Evolutionary conservation across 2,113 vertebrate species (phyloP).

Genomic region (Spizaetus ornatus): DNA sequence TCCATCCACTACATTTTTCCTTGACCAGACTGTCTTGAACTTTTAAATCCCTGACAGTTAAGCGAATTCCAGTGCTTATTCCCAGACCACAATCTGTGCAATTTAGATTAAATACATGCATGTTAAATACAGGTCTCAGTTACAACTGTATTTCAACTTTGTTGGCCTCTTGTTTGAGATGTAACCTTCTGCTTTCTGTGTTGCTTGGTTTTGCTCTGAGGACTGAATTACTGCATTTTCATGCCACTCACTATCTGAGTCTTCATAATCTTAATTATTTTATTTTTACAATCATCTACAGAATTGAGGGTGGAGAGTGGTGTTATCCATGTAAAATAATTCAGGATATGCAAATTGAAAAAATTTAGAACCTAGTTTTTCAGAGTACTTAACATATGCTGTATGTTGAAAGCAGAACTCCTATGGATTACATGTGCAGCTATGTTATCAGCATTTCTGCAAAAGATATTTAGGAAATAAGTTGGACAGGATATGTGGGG

Average conservation of each 20-base stretch:
- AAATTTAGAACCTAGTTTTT: not conserved
- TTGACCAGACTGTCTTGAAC: not conserved
- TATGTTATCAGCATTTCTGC: not conserved
- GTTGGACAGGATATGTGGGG: not conserved
- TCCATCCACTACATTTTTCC: not conserved
- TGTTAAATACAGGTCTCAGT: not conserved
- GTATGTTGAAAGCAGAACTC: not conserved
- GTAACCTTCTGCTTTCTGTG: not conserved
- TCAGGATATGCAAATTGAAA: not conserved
- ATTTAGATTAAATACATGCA: not conserved
- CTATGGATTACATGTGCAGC: not conserved
- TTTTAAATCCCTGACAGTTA: not conserved
- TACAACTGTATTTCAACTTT: not conserved
- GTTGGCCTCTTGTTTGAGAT: not conserved
- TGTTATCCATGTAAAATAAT: not conserved
- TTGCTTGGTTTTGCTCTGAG: not conserved
- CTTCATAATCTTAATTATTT: not conserved
- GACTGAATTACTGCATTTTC: not conserved
- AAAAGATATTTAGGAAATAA: conserved; percentile 3
- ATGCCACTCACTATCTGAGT: not conserved
- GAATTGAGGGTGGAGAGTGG: not conserved
- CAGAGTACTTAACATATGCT: not conserved
- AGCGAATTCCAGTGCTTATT: not conserved
- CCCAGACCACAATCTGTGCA: not conserved
- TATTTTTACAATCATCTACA: not conserved